A percentile compares a stretch with the other conserved stretches of the same genome.
These are phyloP conservation scores for Aphelocoma californica DNA, from an alignment of 2,797 vertebrate genomes.

Conservation along the genomic window DNA sequence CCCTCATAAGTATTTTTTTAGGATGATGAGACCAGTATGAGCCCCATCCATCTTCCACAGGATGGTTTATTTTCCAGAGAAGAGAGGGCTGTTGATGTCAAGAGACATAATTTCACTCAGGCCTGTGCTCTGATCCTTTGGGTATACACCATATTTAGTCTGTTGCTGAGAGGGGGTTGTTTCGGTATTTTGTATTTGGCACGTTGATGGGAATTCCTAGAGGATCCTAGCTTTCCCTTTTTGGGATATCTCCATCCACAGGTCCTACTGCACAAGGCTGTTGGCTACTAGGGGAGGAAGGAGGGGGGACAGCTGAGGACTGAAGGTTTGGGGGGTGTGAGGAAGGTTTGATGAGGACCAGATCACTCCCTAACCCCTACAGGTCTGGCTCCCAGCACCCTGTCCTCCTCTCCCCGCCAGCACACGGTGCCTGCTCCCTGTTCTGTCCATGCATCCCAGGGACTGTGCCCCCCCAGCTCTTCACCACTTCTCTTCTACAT, in stretches of 20 bases:
- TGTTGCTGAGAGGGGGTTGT: constrained; percentile 76
- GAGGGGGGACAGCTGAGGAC: neutral
- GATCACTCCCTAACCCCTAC: constrained; percentile 36
- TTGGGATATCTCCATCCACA: constrained; percentile 78
- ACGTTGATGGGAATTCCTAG: constrained; percentile 88
- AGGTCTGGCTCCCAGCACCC: neutral
- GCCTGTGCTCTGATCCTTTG: constrained; percentile 51
- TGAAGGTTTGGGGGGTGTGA: neutral
- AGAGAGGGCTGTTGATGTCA: constrained; percentile 49
- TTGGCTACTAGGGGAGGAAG: constrained; percentile 17
- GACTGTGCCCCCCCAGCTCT: neutral
- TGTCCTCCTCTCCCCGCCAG: neutral
- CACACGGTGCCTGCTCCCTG: neutral
- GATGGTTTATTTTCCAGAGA: constrained; percentile 34
- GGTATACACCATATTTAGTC: constrained; percentile 97
- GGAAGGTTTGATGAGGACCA: constrained; percentile 73
- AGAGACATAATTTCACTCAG: constrained; percentile 43
- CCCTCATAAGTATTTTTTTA: neutral
- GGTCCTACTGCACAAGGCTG: constrained; percentile 51
- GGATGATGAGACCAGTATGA: neutral
- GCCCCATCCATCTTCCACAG: constrained; percentile 2
- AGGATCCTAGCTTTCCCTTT: constrained; percentile 84
- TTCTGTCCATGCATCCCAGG: neutral
- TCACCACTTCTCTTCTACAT: constrained; percentile 45
- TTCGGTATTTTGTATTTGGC: constrained; percentile 83